Evolutionary conservation across 2,797 vertebrate species (phyloP).

Genomic region (Erpetoichthys calabaricus): DNA sequence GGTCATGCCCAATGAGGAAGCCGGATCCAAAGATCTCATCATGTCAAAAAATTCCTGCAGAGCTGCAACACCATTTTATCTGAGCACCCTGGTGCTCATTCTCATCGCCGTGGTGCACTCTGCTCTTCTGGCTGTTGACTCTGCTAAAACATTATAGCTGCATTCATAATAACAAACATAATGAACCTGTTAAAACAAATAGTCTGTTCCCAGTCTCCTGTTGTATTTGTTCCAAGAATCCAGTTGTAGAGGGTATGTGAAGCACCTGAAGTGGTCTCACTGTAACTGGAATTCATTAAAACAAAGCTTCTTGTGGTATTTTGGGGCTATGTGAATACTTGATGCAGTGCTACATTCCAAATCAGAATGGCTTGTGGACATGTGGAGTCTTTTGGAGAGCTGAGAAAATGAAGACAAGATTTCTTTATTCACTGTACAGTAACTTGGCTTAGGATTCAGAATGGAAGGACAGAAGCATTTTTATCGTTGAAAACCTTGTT

Average conservation of each 20-base stretch:
- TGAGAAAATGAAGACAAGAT: slow-evolving; percentile 19
- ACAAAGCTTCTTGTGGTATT: slow-evolving; percentile 11
- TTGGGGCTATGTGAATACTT: slow-evolving; percentile 15
- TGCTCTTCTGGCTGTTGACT: slow-evolving; percentile 14
- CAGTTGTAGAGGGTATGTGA: slow-evolving; percentile 24
- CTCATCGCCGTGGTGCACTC: slow-evolving; percentile 20
- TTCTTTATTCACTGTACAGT: slow-evolving; percentile 22
- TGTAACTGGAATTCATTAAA: slow-evolving; percentile 28
- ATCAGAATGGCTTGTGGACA: slow-evolving; percentile 16
- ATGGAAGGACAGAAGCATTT: neutral
- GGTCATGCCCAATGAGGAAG: slow-evolving; percentile 43
- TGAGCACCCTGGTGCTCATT: slow-evolving; percentile 20
- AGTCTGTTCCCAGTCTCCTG: slow-evolving; percentile 41
- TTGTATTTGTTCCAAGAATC: slow-evolving; percentile 30
- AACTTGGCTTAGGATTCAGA: slow-evolving; percentile 12
- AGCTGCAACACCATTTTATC: slow-evolving; percentile 6
- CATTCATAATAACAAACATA: slow-evolving; percentile 36
- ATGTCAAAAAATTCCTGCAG: slow-evolving; percentile 34
- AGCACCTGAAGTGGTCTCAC: slow-evolving; percentile 35
- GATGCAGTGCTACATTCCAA: slow-evolving; percentile 28
- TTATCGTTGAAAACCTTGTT: slow-evolving; percentile 6
- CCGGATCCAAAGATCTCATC: slow-evolving; percentile 33
- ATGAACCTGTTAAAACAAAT: slow-evolving; percentile 44
- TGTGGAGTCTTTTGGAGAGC: slow-evolving; percentile 9
- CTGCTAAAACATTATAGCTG: slow-evolving; percentile 22